phyloP scores from a whole-genome alignment of 1,140 invertebrate genomes.

The Luehdorfia chinensis region DNA sequence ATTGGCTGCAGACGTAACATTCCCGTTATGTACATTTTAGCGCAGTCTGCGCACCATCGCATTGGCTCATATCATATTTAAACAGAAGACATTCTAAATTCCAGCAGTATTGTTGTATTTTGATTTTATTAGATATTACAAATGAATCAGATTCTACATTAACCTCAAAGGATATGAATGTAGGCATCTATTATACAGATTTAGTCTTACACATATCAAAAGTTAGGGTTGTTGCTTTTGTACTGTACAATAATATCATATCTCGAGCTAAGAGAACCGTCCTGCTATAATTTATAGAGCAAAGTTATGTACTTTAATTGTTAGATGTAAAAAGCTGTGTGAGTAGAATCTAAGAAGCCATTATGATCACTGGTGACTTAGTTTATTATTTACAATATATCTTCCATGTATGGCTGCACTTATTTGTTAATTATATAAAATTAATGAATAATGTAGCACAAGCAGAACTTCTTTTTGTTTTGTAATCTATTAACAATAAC shows the following conservation, averaged over 20 bases:
- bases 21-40: slow-evolving; percentile 13
- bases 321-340: slow-evolving; percentile 16
- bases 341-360: too few relatives aligned
- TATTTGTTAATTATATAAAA: too few relatives aligned
- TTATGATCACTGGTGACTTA: too few relatives aligned
- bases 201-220: slow-evolving; percentile 61
- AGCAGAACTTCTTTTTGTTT: too few relatives aligned
- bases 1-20: slow-evolving; percentile 72
- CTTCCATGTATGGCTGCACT: too few relatives aligned
- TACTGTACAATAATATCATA: slow-evolving; percentile 28
- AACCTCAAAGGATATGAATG: neutral
- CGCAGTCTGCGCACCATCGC: slow-evolving; percentile 15
- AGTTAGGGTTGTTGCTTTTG: slow-evolving; percentile 42
- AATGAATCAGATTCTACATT: neutral
- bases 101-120: neutral
- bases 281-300: slow-evolving; percentile 53
- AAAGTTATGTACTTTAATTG: slow-evolving; percentile 30
- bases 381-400: too few relatives aligned
- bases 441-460: too few relatives aligned
- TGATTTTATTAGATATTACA: neutral
- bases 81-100: neutral
- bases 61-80: slow-evolving; percentile 31
- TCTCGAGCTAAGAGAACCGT: slow-evolving; percentile 54
- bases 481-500: too few relatives aligned
- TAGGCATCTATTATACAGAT: slow-evolving; percentile 13